Base-by-base conservation (phyloP, 2,113 vertebrate species). In the Xenopus laevis region DNA sequence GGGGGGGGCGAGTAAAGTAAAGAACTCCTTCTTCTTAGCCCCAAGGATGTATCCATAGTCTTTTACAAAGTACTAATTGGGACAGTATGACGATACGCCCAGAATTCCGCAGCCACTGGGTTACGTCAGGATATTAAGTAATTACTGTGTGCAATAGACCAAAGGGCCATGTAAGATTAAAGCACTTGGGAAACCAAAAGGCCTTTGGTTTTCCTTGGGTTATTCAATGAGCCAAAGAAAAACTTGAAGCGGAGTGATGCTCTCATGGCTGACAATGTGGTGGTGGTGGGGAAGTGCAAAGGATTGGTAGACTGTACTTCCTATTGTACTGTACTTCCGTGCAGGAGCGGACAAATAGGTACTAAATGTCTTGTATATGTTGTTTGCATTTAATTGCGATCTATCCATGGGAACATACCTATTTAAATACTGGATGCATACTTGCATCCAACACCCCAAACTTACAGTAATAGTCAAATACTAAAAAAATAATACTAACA, bases 101-200 rank as follows among this genome's bases (percentile, higher is more conserved):
- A 67, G 45, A 50, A 67, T 67, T 50, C 65, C 20, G 16, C 17
- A 64, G 21, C 50, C 30, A 65, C 55, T 18, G 44, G 47, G 71
- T 72, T 72, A 73, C 71, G 45, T 55, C 71, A 65, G 30, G 52
- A n/a, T 65, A 58, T 65, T 17, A 74, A 74, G 63, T 66, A 74
- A 66, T 65, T 73, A 65, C 27, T 33, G 18, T 57, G 55, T 66
- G 40, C 53, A 74, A 30, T 40, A 67, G 65, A 2, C 45, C 18
- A 67, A 15, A 27, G 18, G 40, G 30, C 10, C 52, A 46, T 15
- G 27, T 46, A 20, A 44, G 50, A 74, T 13, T 47, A 66, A 46
- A 27, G 16, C 46, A 59, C 52, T n/a, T 21, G 30, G 53, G 30
- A 66, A 46, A 8, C 18, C 30, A 17, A 44, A 72, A 18, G 8